Base-by-base conservation (phyloP, 2,113 vertebrate species). In the Erinaceus europaeus region DNA sequence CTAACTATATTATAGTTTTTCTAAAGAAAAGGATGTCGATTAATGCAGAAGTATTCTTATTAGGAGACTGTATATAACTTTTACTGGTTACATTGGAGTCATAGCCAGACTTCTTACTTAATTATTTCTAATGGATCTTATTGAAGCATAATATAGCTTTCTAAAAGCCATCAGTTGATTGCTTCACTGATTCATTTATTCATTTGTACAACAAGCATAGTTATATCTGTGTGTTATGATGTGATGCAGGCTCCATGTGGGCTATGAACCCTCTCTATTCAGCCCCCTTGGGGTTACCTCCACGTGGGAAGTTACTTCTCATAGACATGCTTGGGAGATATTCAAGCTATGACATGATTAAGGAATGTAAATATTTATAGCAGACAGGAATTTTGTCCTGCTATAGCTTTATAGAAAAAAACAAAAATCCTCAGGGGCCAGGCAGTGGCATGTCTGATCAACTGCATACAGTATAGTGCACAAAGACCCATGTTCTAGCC, bases 341-440 rank as follows among this genome's bases (percentile, higher is more conserved):
- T n/a, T 6, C 34, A n/a, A n/a, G 38, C 7, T 38, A 3, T 57
- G 38, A 61, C 18, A 67, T 25, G 23, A 27, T 6, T 6, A 25
- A 7, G 46, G 5, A 27, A 15, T 21, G 13, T 2, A 34, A 36
- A 34, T 21, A 32, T 25, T 32, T 46, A 8, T 4, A 18, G 29
- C 4, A 21, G 25, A 34, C 29, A 9, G 3, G 29, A 11, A 6
- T 21, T 55, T 29, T 34, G 42, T 14, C 13, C 0, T 6, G 25
- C 48, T 29, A 4, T 1, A 0, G 36, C 5, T 0, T 0, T 20
- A 34, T 32, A 25, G 21, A n/a, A n/a, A n/a, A n/a, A n/a, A n/a
- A n/a, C n/a, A n/a, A n/a, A n/a, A n/a, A n/a, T n/a, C n/a, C n/a
- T n/a, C n/a, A n/a, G n/a, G n/a, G n/a, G n/a, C n/a, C n/a, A n/a